Conservation (phyloP, 2,797 vertebrate species). For the Linurgus olivaceus region DNA sequence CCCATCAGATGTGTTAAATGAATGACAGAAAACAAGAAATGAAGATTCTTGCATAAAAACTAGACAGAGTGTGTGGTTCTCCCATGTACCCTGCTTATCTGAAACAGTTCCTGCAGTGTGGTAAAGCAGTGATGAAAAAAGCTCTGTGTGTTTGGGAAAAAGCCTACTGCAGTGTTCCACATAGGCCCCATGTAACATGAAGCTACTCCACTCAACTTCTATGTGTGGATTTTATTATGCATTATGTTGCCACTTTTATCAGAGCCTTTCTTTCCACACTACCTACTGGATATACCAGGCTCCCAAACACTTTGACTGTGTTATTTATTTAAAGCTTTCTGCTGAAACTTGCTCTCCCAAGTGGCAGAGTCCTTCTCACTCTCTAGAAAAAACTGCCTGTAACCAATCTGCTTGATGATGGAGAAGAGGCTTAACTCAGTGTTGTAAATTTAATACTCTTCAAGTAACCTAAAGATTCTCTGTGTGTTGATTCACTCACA, state of each 20-base stretch:
- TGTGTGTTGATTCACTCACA: not conserved
- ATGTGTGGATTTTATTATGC: not conserved
- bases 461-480: not conserved
- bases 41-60: not conserved
- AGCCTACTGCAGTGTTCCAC: not conserved
- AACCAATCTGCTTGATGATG: conserved; percentile 52
- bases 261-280: not conserved
- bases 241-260: not conserved
- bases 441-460: conserved; percentile 15
- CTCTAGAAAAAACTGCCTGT: conserved; percentile 1
- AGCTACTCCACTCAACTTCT: not conserved
- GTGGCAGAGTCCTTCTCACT: not conserved
- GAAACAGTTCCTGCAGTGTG: not conserved
- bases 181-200: fast-evolving
- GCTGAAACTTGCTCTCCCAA: not conserved
- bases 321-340: conserved; percentile 27
- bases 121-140: not conserved
- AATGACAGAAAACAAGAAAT: not conserved
- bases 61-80: not conserved
- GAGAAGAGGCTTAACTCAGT: conserved; percentile 42
- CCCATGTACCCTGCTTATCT: not conserved
- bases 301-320: not conserved
- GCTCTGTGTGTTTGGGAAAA: not conserved
- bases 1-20: not conserved
- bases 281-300: not conserved